Conservation (phyloP, 2,113 vertebrate species). For the Pituophis catenifer region DNA sequence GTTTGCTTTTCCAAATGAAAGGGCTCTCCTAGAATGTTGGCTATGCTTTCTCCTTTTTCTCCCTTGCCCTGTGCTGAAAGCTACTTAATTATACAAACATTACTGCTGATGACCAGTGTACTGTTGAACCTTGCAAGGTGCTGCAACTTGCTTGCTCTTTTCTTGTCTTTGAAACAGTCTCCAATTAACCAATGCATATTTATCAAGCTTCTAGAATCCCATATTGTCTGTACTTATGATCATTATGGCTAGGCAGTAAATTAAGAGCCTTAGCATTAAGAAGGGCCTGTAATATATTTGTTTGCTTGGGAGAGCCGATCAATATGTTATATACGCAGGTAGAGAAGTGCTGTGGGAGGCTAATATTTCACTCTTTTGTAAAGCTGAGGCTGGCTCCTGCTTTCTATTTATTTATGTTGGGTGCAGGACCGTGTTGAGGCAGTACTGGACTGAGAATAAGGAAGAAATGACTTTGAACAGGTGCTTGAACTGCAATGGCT, state of each 20-base stretch:
- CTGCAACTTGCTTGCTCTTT: conserved; percentile 15
- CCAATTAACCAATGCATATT: conserved; percentile 32
- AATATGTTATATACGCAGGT: background rate
- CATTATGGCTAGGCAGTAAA: conserved; percentile 1
- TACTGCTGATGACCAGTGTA: conserved; percentile 31
- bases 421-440: background rate
- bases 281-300: conserved; percentile 10
- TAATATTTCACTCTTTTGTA: conserved; percentile 32
- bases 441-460: conserved; percentile 19
- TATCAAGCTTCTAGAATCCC: background rate
- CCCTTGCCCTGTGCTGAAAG: background rate
- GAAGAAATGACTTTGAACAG: conserved; percentile 5
- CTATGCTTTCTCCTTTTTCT: conserved; percentile 30
- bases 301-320: conserved; percentile 27
- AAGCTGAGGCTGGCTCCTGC: background rate
- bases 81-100: conserved; percentile 54
- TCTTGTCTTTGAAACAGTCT: conserved; percentile 26
- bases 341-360: background rate
- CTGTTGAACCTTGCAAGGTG: conserved; percentile 1
- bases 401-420: background rate
- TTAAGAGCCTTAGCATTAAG: conserved; percentile 17
- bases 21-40: conserved; percentile 30
- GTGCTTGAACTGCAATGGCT: background rate
- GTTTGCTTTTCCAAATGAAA: conserved; percentile 47
- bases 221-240: background rate